Conservation (phyloP, 2,888 invertebrate genomes). For the Drosophila kokeensis region DNA sequence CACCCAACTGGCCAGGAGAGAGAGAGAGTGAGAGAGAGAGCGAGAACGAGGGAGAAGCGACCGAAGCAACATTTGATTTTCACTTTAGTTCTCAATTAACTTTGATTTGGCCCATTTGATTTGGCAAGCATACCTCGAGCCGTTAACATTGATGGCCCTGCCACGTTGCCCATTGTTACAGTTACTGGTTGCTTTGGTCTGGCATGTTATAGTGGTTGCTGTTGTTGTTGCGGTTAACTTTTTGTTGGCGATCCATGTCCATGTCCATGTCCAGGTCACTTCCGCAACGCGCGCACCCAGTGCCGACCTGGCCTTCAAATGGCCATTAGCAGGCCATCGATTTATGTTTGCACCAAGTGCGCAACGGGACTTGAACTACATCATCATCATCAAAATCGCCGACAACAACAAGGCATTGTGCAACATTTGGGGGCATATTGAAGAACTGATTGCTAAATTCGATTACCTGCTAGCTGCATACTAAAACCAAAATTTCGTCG, state of each 20-base stretch:
- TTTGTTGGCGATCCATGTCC: slow-evolving; percentile 49
- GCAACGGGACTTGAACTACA: slow-evolving; percentile 43
- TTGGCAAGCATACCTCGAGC: slow-evolving; percentile 49
- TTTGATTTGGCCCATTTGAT: slow-evolving; percentile 81
- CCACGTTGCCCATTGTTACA: slow-evolving; percentile 37
- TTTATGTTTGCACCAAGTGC: slow-evolving; percentile 67
- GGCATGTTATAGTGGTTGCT: slow-evolving; percentile 4
- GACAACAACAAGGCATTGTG: slow-evolving; percentile 1
- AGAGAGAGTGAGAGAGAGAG: neutral
- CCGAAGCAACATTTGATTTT: slow-evolving; percentile 71
- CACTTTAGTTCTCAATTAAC: slow-evolving; percentile 82
- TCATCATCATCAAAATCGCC: slow-evolving; percentile 41
- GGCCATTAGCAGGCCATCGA: slow-evolving; percentile 73
- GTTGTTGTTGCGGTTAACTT: slow-evolving; percentile 18
- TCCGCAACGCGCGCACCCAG: slow-evolving; percentile 62
- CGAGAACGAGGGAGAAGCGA: neutral
- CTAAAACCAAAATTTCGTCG: neutral
- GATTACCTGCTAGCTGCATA: neutral
- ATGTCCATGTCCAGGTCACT: slow-evolving; percentile 71
- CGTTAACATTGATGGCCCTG: slow-evolving; percentile 73
- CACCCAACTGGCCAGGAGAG: neutral
- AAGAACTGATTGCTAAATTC: neutral
- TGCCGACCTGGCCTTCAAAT: slow-evolving; percentile 70
- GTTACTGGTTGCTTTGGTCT: slow-evolving; percentile 7
- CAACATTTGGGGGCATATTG: neutral